Evolutionary conservation across 2,113 vertebrate species (phyloP), one percentile per base, ranked within the genome.

Genomic region (Corapipo altera): DNA sequence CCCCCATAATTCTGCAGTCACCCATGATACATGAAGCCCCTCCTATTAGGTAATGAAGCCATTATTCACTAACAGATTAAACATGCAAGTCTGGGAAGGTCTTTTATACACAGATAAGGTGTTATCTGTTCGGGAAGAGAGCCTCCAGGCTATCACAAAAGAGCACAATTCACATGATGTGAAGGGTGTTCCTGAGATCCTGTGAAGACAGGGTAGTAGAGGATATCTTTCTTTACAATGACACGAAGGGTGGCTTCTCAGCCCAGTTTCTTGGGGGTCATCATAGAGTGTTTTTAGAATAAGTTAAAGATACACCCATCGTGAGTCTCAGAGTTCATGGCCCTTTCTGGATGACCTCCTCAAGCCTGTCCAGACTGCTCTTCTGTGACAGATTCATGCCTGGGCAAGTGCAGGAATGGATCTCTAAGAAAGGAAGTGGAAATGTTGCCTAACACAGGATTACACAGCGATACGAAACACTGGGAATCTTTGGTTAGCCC

Each of bases 21-120:
- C n/a, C 41, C 28, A 12, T 71, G 79, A 89, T 73, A 85, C 2
- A 4, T 8, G 35, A 43, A 61, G 32, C 23, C 39, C 64, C 78
- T 94, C 59, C 82, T 73, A 26, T 54, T 16, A 67, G 82, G 43
- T 88, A 90, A 91, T 85, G 78, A 93, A 91, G 49, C 55, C 39
- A 80, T 88, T 91, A 83, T 76, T 93, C 89, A 80, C 30, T 32
- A 88, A 59, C 46, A 86, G 80, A 79, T 88, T 76, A 75, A 93
- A 76, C 71, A 79, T 85, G 51, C 13, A 51, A 70, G 30, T 15
- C 48, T 64, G 51, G 41, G 77, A 46, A 90, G 44, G 76, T 52
- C 71, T 89, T 84, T 80, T 62, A 49, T 85, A 90, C 93, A 72
- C 81, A 86, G 82, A 69, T 57, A 87, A 85, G 81, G 46, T 66